These are phyloP conservation scores for Drosophila cardini DNA, from an alignment of 1,140 invertebrate genomes.

Conservation along the genomic window DNA sequence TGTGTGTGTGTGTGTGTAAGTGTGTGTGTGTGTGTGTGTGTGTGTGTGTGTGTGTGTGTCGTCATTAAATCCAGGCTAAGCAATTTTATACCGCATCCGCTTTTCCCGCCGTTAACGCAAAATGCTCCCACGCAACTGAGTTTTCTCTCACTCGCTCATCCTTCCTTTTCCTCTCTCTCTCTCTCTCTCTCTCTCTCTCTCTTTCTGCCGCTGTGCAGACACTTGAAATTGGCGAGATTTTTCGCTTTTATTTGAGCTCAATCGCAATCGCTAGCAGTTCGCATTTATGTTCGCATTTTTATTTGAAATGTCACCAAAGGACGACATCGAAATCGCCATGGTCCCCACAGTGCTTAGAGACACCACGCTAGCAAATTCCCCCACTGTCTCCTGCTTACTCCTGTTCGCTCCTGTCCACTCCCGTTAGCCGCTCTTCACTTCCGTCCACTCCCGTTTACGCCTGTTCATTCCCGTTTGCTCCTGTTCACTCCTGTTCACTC, in stretches of 20 bases:
- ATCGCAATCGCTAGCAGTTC: slow-evolving; percentile 45
- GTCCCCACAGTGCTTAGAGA: neutral
- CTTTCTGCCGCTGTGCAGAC: neutral
- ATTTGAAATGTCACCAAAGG: slow-evolving; percentile 71
- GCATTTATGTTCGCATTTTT: slow-evolving; percentile 74
- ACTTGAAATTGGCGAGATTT: slow-evolving; percentile 66
- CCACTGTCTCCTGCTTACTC: neutral
- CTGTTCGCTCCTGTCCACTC: neutral
- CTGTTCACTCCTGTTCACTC: neutral
- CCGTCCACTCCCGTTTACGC: too few relatives aligned
- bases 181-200: neutral
- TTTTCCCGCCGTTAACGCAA: neutral
- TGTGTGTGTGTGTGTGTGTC: slow-evolving; percentile 40
- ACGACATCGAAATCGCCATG: slow-evolving; percentile 55
- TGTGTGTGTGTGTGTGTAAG: too few relatives aligned
- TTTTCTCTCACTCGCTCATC: neutral
- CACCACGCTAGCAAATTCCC: neutral
- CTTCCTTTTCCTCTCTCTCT: neutral
- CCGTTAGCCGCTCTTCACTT: too few relatives aligned
- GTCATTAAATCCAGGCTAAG: slow-evolving; percentile 76
- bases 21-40: too few relatives aligned
- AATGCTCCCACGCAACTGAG: slow-evolving; percentile 1
- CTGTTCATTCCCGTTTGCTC: neutral
- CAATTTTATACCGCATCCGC: slow-evolving; percentile 47
- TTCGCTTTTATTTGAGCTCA: slow-evolving; percentile 73